These are phyloP conservation scores for Neolamprologus brichardi DNA, from an alignment of 2,113 vertebrate species.

Conservation along the genomic window DNA sequence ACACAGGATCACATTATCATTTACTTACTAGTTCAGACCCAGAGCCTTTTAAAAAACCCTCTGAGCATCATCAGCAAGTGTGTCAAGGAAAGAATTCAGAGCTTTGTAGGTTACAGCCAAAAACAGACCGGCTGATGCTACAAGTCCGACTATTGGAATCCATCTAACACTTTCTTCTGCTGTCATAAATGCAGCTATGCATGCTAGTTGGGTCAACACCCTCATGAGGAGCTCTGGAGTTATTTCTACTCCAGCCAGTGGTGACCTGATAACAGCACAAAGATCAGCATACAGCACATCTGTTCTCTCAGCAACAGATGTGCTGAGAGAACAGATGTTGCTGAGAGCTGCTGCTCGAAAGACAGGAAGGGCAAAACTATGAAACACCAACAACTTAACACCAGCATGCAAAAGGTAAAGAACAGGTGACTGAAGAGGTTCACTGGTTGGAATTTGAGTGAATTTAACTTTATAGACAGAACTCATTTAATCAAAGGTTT, in stretches of 20 bases:
- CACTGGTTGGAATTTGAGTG: background rate
- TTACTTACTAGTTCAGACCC: background rate
- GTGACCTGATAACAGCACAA: accelerated
- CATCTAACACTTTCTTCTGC: background rate
- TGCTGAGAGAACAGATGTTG: no score
- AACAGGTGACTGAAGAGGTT: background rate
- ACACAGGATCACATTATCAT: background rate
- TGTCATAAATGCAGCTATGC: accelerated
- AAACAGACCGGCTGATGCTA: accelerated
- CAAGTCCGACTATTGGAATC: accelerated
- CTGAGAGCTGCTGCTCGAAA: background rate
- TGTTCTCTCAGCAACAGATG: background rate
- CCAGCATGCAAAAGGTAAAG: background rate
- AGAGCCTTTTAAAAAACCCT: accelerated
- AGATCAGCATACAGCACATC: accelerated
- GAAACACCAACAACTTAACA: accelerated
- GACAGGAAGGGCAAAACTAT: accelerated
- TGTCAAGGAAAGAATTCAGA: background rate
- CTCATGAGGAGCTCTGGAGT: accelerated
- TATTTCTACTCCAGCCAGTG: accelerated
- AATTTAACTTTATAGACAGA: accelerated
- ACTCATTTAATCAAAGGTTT: background rate
- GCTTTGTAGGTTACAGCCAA: background rate
- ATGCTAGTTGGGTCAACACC: accelerated
- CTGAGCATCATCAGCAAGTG: background rate